phyloP scores from a whole-genome alignment of 2,797 vertebrate species.

The Austrolebias charrua region DNA sequence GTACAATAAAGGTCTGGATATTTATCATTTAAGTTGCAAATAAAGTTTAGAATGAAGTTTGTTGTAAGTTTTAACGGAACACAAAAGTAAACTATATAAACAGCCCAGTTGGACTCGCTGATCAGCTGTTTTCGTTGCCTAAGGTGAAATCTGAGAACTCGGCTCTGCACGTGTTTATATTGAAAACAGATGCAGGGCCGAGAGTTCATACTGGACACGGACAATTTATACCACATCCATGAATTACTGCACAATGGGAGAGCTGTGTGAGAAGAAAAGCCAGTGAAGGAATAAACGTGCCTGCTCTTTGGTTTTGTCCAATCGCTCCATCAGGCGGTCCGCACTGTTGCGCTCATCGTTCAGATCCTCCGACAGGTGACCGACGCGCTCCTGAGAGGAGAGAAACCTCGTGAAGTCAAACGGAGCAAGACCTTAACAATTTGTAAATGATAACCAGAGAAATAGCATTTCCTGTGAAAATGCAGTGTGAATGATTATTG shows the following conservation, averaged over 20 bases:
- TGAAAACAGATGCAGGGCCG: conserved; percentile 54
- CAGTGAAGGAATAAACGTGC: conserved; percentile 59
- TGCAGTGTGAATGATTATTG: too few species aligned
- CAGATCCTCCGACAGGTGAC: conserved; percentile 87
- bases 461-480: too few species aligned
- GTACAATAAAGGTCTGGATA: conserved; percentile 28
- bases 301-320: conserved; percentile 92
- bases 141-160: conserved; percentile 41
- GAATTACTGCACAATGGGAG: too few species aligned
- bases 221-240: neutral
- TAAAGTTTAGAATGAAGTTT: conserved; percentile 10
- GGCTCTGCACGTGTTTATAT: conserved; percentile 53
- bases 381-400: conserved; percentile 82
- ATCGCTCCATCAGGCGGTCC: conserved; percentile 88
- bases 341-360: conserved; percentile 88
- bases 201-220: conserved; percentile 20
- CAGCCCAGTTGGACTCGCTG: conserved; percentile 7
- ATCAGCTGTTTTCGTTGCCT: conserved; percentile 43
- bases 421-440: too few species aligned
- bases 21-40: conserved; percentile 12
- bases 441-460: too few species aligned
- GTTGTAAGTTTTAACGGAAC: neutral
- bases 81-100: conserved; percentile 14
- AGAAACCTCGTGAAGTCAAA: conserved; percentile 11
- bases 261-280: neutral